Evolutionary conservation across 2,888 invertebrate genomes (phyloP), one percentile per base, ranked within the genome.

Genomic region (Lepidochrysops patricia): DNA sequence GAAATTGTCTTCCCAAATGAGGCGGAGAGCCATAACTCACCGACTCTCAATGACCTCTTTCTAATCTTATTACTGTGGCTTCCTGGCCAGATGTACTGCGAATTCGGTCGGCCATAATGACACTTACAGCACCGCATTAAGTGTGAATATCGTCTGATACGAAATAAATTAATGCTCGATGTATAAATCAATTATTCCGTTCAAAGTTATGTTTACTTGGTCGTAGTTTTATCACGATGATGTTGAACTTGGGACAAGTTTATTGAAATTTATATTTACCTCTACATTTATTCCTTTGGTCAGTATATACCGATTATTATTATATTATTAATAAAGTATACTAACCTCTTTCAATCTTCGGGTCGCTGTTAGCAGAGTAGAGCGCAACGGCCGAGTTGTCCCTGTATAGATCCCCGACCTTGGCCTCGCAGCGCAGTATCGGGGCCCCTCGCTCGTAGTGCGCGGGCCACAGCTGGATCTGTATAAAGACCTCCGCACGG

Each of bases 301-400:
- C n/a, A n/a, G n/a, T n/a, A n/a, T n/a, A n/a, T n/a, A n/a, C n/a
- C n/a, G n/a, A n/a, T n/a, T n/a, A n/a, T n/a, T n/a, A n/a, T n/a
- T n/a, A n/a, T n/a, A n/a, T 4, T 12, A 2, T 34, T 34, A 12
- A 34, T 34, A 4, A 25, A 56, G n/a, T 43, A 37, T 68, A 70
- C 82, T 82, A 72, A 93, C 93, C 93, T 91, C 93, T 91, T 79
- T 93, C 93, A 63, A 94, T 93, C 68, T 93, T 91, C 58, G 94
- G 94, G 71, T 94, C 92, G 57, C 93, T 91, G 60, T 92, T 91
- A 57, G 91, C 91, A 35, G 91, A 90, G 65, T 91, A 91, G 57
- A 94, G 83, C 60, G 92, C 91, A 32, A 92, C 84, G 35, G 91
- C 91, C 43, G 90, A 89, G 73, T 92, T 90, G 72, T 92, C 90